Evolutionary conservation across 2,797 vertebrate genomes (phyloP).

Genomic region (Smutsia temminckii): DNA sequence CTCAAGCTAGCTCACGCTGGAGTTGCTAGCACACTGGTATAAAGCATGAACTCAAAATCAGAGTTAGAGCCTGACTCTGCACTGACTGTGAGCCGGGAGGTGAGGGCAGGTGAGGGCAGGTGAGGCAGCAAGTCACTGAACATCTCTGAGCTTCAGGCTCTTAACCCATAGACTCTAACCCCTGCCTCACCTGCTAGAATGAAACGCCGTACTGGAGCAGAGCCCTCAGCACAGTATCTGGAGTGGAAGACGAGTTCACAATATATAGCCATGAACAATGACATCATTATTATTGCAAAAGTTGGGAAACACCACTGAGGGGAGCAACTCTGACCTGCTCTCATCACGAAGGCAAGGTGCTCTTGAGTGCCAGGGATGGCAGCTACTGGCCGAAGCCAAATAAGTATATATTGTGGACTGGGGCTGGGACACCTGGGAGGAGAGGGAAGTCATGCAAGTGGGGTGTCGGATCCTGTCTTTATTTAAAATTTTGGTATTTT

Average conservation of each 20-base stretch:
- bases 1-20: accelerated
- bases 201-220: not conserved
- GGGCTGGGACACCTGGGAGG: accelerated
- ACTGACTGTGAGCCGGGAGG: not conserved
- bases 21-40: accelerated
- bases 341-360: too few species aligned
- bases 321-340: not conserved
- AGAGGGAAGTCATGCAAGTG: accelerated
- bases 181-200: not conserved
- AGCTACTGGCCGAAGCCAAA: not conserved
- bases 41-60: not conserved
- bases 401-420: accelerated
- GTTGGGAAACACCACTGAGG: not conserved
- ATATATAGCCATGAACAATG: not conserved
- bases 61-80: not conserved
- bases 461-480: not conserved
- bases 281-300: not conserved
- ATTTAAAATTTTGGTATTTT: not conserved
- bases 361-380: too few species aligned
- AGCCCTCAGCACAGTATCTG: not conserved
- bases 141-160: not conserved
- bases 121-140: not conserved
- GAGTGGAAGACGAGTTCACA: not conserved
- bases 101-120: too few species aligned
- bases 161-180: not conserved